Percentiles rank a stretch among this genome's conserved stretches.
Conservation (phyloP, 2,888 invertebrate genomes). For the Andrena flavipes region DNA sequence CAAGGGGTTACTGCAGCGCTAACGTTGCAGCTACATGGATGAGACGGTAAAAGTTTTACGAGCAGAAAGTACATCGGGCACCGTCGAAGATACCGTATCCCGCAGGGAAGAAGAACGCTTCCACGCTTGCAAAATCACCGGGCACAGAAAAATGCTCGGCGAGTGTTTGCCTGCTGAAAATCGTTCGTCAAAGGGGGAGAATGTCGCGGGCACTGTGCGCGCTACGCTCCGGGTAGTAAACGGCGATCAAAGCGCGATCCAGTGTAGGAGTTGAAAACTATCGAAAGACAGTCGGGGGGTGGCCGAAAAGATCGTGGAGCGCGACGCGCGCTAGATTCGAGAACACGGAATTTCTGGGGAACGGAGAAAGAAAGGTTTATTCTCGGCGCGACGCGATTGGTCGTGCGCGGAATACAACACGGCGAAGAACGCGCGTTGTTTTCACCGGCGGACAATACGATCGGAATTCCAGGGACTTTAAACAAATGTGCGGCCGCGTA, state of each 20-base stretch:
- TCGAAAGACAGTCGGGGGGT: too few relatives aligned
- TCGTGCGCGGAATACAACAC: constrained; percentile 39
- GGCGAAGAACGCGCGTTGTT: constrained; percentile 58
- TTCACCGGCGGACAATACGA: constrained; percentile 77
- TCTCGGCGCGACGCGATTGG: constrained; percentile 36
- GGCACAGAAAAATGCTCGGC: not conserved
- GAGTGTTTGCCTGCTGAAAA: not conserved
- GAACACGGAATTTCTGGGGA: constrained; percentile 49
- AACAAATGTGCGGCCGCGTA: constrained; percentile 76
- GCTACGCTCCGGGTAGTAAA: not conserved
- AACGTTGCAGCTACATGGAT: constrained; percentile 47
- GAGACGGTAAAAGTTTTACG: constrained; percentile 38
- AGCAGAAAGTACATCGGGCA: constrained; percentile 15
- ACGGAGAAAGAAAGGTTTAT: constrained; percentile 56
- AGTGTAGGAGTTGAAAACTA: not conserved
- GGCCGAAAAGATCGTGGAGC: not conserved
- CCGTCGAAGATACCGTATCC: constrained; percentile 15
- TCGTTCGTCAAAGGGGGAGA: not conserved
- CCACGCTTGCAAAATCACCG: not conserved
- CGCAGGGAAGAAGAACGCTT: constrained; percentile 4
- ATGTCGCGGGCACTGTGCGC: too few relatives aligned
- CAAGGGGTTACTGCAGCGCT: constrained; percentile 36
- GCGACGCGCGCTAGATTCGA: not conserved
- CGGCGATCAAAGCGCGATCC: not conserved
- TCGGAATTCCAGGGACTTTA: constrained; percentile 79